These are phyloP conservation scores for Propithecus deckenii DNA, from an alignment of 2,797 vertebrate genomes.

Conservation along the genomic window DNA sequence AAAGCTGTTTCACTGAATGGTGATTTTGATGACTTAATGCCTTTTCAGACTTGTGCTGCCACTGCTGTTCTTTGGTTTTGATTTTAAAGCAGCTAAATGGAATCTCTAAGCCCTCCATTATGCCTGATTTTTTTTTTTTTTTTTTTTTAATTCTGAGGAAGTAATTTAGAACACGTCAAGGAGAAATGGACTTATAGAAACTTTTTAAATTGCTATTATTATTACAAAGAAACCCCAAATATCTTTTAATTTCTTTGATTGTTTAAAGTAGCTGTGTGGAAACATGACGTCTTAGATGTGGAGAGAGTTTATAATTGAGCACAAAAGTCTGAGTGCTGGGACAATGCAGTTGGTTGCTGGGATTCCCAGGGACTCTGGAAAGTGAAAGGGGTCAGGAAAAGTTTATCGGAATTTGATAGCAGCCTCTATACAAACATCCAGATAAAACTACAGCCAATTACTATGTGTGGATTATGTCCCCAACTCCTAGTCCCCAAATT, in stretches of 20 bases:
- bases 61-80: slow-evolving; percentile 65
- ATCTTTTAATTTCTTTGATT: slow-evolving; percentile 84
- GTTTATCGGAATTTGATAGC: slow-evolving; percentile 85
- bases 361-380: slow-evolving; percentile 73
- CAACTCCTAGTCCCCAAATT: slow-evolving; percentile 64
- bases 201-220: slow-evolving; percentile 75
- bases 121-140: slow-evolving; percentile 43
- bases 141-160: slow-evolving; percentile 62
- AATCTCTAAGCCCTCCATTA: slow-evolving; percentile 76
- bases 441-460: slow-evolving; percentile 82
- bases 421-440: slow-evolving; percentile 78
- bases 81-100: slow-evolving; percentile 76
- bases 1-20: slow-evolving; percentile 70
- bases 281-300: slow-evolving; percentile 77
- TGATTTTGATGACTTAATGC: slow-evolving; percentile 76
- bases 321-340: slow-evolving; percentile 71
- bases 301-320: slow-evolving; percentile 80
- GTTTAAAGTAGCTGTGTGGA: slow-evolving; percentile 80
- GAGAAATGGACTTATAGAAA: slow-evolving; percentile 77
- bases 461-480: slow-evolving; percentile 75
- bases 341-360: slow-evolving; percentile 65
- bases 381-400: slow-evolving; percentile 80
- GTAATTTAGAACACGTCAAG: slow-evolving; percentile 77
- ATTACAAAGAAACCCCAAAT: slow-evolving; percentile 75
- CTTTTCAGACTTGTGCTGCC: slow-evolving; percentile 76